Base-by-base conservation (phyloP, 1,140 invertebrate genomes). In the Euura lappo region DNA sequence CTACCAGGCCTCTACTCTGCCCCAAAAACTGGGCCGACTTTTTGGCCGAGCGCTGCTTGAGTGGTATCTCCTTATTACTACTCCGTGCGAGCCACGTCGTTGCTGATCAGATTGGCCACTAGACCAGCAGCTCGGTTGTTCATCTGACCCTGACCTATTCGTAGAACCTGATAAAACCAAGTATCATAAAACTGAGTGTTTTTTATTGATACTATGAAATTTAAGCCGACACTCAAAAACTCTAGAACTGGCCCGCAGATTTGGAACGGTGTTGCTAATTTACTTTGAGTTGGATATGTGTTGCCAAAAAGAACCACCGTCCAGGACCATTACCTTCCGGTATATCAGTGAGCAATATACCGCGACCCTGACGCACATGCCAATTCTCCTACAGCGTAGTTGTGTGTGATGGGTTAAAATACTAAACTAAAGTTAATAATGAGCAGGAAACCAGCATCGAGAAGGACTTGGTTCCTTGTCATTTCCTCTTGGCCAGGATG, bases 81-180 rank as follows among this genome's bases (percentile, higher is more conserved):
- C 28, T 28, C 28, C n/a, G n/a, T n/a, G 3, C 91, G 86, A 75
- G 86, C 90, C 7, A 92, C 86, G 74, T 96, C 95, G 78, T 96
- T 97, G 8, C 95, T 94, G 77, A 97, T 90, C 1, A 97, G 81
- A 78, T 97, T 96, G 6, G 97, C 91, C 45, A 96, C 92, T 84
- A 96, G 95, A 0, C 95, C 95, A 43, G 91, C 91, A 3, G 94
- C 93, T 0, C 94, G 94, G 72, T 92, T 89, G 6, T 90, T 88
- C 73, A 90, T 81, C 0, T 94, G 89, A 0, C 87, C 88, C 72
- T 91, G 91, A 72, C 90, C 92, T 45, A 94, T 86, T 2, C 90
- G 88, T 75, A 94, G 86, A 77, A 91, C 89, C 91, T 93, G 82
- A 60, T 89, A 84, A n/a, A n/a, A n/a, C n/a, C n/a, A n/a, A n/a